Percentiles rank a stretch among this genome's conserved stretches.
Conservation (phyloP, 2,888 invertebrate species). For the Archaeoteleia sp. region DNA sequence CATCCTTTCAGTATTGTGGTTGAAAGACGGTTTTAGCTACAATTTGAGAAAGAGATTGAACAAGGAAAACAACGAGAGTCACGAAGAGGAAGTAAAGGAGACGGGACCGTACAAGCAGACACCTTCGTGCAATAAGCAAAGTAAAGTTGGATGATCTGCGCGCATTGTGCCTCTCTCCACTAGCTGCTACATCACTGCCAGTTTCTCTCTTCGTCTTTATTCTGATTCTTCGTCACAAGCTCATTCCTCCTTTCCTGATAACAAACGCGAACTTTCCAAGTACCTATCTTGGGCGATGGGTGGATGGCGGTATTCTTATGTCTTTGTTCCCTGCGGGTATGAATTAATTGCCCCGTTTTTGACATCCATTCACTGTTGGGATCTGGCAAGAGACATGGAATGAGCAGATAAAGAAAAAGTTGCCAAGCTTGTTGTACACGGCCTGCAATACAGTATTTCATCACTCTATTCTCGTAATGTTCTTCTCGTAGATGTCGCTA, state of each 20-base stretch:
- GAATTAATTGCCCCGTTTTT: slow-evolving; percentile 74
- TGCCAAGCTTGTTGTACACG: slow-evolving; percentile 44
- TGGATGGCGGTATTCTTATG: slow-evolving; percentile 68
- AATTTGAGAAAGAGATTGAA: slow-evolving; percentile 54
- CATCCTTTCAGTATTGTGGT: slow-evolving; percentile 59
- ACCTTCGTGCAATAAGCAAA: slow-evolving; percentile 70
- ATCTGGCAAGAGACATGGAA: slow-evolving; percentile 62
- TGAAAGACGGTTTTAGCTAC: slow-evolving; percentile 56
- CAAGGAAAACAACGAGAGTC: slow-evolving; percentile 49
- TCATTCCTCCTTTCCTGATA: slow-evolving; percentile 55
- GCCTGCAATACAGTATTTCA: neutral
- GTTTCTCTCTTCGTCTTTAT: slow-evolving; percentile 55
- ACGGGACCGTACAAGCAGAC: slow-evolving; percentile 54
- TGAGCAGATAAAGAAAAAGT: slow-evolving; percentile 66
- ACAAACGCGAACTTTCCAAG: slow-evolving; percentile 67
- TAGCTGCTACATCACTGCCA: slow-evolving; percentile 65
- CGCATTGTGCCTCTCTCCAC: slow-evolving; percentile 62
- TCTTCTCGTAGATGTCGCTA: no score
- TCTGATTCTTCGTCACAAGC: slow-evolving; percentile 52
- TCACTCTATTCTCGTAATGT: slow-evolving; percentile 1
- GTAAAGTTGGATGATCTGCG: slow-evolving; percentile 70
- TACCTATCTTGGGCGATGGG: slow-evolving; percentile 53
- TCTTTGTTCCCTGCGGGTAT: slow-evolving; percentile 69
- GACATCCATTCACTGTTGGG: slow-evolving; percentile 71
- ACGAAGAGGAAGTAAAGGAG: slow-evolving; percentile 50